Percentiles rank a stretch among this genome's conserved stretches.
Evolutionary conservation across 2,888 invertebrate genomes (phyloP).

Genomic region (Macrophya alboannulata): DNA sequence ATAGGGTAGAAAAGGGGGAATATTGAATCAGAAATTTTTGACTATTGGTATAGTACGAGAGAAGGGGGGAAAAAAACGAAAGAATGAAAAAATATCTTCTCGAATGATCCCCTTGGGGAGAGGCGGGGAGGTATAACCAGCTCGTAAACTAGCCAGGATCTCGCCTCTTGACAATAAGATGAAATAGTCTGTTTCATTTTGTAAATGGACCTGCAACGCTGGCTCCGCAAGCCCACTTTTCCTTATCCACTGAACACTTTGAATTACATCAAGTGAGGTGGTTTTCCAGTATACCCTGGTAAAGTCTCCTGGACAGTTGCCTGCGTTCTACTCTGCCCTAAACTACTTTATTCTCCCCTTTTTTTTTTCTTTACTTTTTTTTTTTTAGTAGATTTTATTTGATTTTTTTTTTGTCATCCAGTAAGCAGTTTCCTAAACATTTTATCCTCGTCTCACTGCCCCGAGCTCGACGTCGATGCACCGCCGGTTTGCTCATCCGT

Average conservation of each 20-base stretch:
- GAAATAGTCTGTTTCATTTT: constrained; percentile 68
- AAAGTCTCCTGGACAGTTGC: constrained; percentile 33
- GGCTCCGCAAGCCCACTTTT: constrained; percentile 14
- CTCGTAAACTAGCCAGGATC: constrained; percentile 47
- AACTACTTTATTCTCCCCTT: constrained; percentile 10
- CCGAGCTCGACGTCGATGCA: constrained; percentile 5
- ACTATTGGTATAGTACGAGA: background rate
- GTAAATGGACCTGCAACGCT: constrained; percentile 70
- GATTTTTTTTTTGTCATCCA: background rate
- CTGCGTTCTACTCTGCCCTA: constrained; percentile 9
- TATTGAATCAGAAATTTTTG: constrained; percentile 22
- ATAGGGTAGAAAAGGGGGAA: background rate
- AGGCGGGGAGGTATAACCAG: background rate
- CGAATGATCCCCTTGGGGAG: background rate
- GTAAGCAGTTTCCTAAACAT: constrained; percentile 48
- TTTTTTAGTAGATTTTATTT: background rate
- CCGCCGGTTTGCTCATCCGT: constrained; percentile 37
- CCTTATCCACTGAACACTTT: constrained; percentile 54
- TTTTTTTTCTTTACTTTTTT: background rate
- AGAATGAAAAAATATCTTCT: background rate
- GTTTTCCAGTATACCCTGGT: background rate
- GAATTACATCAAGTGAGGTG: constrained; percentile 54
- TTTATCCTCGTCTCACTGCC: constrained; percentile 43
- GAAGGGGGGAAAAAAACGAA: background rate
- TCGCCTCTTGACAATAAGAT: constrained; percentile 50